Evolutionary conservation across 2,113 vertebrate genomes (phyloP).

Genomic region (Leucoraja erinaceus): DNA sequence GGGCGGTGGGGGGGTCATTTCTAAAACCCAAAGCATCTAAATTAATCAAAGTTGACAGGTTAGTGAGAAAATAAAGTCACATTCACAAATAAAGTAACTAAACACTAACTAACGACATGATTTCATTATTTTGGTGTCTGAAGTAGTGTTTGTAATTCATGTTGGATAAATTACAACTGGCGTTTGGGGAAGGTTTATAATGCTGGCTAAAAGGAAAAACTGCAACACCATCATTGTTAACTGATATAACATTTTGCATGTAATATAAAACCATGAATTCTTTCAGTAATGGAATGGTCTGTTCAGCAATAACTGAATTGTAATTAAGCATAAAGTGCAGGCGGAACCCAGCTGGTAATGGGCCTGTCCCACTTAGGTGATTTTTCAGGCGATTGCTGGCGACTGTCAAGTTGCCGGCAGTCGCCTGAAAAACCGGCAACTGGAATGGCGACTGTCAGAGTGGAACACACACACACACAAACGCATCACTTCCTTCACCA

Average conservation of each 20-base stretch:
- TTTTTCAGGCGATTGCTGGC: too few relatives aligned
- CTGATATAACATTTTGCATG: neutral
- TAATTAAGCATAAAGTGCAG: too few relatives aligned
- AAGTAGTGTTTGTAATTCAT: neutral
- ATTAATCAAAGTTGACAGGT: neutral
- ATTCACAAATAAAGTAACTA: neutral
- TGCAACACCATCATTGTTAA: neutral
- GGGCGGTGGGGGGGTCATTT: neutral
- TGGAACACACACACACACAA: too few relatives aligned
- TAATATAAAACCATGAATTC: neutral
- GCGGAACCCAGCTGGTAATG: too few relatives aligned
- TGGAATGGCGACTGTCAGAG: too few relatives aligned
- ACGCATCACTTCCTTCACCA: too few relatives aligned
- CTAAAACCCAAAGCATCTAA: neutral
- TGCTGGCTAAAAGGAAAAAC: neutral
- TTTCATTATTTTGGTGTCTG: neutral
- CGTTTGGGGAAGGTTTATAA: too few relatives aligned
- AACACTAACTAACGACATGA: neutral
- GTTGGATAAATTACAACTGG: too few relatives aligned
- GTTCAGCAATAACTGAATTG: neutral
- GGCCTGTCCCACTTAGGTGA: too few relatives aligned
- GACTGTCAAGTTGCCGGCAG: too few relatives aligned
- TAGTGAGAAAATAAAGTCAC: neutral
- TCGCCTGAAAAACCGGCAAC: too few relatives aligned
- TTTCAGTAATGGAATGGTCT: neutral